A percentile compares a stretch with the other conserved stretches of the same genome.
These are phyloP conservation scores for Acanthurus leucopareius DNA, from an alignment of 2,797 vertebrate species.

Conservation along the genomic window DNA sequence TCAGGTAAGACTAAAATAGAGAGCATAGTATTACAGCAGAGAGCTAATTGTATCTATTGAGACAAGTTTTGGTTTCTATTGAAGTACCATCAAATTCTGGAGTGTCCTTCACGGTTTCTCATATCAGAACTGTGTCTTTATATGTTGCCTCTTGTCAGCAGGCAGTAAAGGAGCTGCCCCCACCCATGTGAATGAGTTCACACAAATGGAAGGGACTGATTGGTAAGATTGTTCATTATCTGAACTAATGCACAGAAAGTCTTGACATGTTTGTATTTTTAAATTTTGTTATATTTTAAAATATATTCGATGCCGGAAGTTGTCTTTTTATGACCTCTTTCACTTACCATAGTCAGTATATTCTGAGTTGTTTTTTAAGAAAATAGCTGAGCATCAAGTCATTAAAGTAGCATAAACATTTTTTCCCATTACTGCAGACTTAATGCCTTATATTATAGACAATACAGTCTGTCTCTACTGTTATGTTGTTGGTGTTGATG, in stretches of 20 bases:
- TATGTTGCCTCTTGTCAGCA: slow-evolving; percentile 96
- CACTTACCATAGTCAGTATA: slow-evolving; percentile 31
- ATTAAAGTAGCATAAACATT: neutral
- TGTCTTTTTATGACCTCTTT: slow-evolving; percentile 14
- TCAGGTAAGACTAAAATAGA: slow-evolving; percentile 62
- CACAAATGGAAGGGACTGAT: slow-evolving; percentile 88
- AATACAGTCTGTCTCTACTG: neutral
- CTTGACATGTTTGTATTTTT: slow-evolving; percentile 16
- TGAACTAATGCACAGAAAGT: slow-evolving; percentile 52
- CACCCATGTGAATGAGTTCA: slow-evolving; percentile 92
- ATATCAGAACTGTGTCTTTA: slow-evolving; percentile 88
- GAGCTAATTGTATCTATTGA: slow-evolving; percentile 14
- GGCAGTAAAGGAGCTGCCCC: slow-evolving; percentile 94
- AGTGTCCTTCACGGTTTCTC: slow-evolving; percentile 58
- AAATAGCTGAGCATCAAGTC: neutral
- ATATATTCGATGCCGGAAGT: neutral
- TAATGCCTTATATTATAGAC: neutral
- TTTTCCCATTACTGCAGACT: neutral
- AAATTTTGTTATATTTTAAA: slow-evolving; percentile 6
- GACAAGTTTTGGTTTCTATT: slow-evolving; percentile 32
- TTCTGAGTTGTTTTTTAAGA: slow-evolving; percentile 9
- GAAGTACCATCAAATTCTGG: slow-evolving; percentile 55
- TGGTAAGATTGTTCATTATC: slow-evolving; percentile 88
- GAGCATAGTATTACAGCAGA: slow-evolving; percentile 2
- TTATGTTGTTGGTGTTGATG: slow-evolving; percentile 9